A percentile compares a stretch with the other conserved stretches of the same genome.
Conservation (phyloP, 1,140 invertebrate species). For the Saxidomus purpurata region DNA sequence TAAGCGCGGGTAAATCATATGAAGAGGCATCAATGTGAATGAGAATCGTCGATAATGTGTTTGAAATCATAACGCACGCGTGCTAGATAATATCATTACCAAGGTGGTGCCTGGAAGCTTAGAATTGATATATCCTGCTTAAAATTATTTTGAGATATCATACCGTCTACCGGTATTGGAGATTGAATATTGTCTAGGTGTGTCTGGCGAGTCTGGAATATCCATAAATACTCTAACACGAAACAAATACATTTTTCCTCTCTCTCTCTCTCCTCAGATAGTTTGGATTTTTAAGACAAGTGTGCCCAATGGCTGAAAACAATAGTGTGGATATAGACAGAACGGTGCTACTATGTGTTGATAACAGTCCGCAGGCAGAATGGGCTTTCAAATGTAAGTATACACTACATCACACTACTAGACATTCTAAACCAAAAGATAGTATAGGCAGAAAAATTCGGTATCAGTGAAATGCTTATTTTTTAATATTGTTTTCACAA, state of each 20-base stretch:
- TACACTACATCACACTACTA: too few relatives aligned
- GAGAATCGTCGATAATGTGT: constrained; percentile 8
- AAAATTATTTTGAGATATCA: background rate
- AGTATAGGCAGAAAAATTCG: too few relatives aligned
- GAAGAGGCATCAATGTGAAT: background rate
- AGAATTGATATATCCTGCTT: background rate
- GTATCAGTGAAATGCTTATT: too few relatives aligned
- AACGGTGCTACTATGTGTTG: constrained; percentile 39
- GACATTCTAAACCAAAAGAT: too few relatives aligned
- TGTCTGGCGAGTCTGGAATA: background rate
- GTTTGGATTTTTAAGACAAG: background rate
- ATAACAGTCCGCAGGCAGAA: constrained; percentile 55
- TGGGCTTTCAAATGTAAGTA: constrained; percentile 58
- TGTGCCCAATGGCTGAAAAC: constrained; percentile 42
- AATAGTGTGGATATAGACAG: background rate
- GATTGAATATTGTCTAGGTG: background rate
- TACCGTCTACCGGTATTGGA: background rate
- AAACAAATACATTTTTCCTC: background rate
- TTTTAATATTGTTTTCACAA: too few relatives aligned
- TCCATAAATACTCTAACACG: background rate
- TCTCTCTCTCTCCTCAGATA: background rate
- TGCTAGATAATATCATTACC: background rate
- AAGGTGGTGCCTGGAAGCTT: background rate
- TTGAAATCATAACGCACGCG: constrained; percentile 5
- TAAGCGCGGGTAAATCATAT: background rate